These are phyloP conservation scores for Margarornis squamiger DNA, from an alignment of 2,797 vertebrate species.

Conservation along the genomic window DNA sequence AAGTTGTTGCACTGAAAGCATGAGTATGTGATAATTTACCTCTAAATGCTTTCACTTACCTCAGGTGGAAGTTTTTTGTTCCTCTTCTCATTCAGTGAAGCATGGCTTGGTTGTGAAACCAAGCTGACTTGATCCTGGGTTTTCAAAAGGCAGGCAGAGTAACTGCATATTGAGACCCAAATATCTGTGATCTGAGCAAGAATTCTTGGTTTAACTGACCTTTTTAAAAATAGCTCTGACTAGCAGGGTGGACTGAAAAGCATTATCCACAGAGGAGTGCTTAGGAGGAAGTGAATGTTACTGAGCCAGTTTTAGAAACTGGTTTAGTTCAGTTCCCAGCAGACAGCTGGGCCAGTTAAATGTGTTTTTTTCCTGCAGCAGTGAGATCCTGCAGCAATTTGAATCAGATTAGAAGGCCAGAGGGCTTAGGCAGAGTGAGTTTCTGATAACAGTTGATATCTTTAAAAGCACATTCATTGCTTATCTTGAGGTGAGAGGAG, in stretches of 20 bases:
- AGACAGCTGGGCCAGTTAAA: neutral
- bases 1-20: neutral
- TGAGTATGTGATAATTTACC: neutral
- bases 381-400: neutral
- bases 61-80: neutral
- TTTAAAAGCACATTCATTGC: neutral
- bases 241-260: neutral
- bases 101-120: neutral
- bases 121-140: neutral
- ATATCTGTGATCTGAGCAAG: neutral
- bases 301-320: slow-evolving; percentile 47
- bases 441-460: neutral
- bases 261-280: neutral
- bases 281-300: slow-evolving; percentile 36
- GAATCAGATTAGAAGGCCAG: neutral
- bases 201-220: neutral
- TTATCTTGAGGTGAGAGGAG: neutral
- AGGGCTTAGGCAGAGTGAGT: neutral
- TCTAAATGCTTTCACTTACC: neutral
- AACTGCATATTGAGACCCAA: neutral
- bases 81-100: neutral
- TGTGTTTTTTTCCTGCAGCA: neutral
- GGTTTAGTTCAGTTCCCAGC: slow-evolving; percentile 39
- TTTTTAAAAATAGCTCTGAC: neutral
- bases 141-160: neutral